Conservation (phyloP, 2,888 invertebrate species). For the Cerceris rybyensis region DNA sequence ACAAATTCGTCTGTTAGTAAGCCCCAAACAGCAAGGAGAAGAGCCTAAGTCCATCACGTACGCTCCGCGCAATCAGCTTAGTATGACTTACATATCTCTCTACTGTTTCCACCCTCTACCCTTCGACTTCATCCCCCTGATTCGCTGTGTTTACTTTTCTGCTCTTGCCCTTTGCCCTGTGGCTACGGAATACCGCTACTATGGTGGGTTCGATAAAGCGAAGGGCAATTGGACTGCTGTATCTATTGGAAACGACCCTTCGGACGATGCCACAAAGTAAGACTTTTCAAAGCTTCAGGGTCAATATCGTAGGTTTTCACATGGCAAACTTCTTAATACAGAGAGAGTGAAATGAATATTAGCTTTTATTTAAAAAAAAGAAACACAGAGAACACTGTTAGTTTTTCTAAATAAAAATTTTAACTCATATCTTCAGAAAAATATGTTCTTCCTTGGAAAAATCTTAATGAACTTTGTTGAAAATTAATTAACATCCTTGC, state of each 20-base stretch:
- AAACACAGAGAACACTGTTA: too few species aligned
- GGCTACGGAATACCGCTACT: constrained; percentile 30
- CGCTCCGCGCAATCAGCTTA: constrained; percentile 45
- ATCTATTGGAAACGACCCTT: constrained; percentile 27
- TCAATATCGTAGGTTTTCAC: background rate
- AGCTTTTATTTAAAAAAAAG: too few species aligned
- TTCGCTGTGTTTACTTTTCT: constrained; percentile 47
- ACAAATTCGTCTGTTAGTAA: background rate
- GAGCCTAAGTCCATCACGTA: constrained; percentile 31
- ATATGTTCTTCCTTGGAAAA: too few species aligned
- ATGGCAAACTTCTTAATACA: too few species aligned
- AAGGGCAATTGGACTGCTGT: constrained; percentile 33
- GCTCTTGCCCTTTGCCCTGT: constrained; percentile 26
- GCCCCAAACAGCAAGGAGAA: background rate
- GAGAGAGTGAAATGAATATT: too few species aligned
- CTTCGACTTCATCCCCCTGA: constrained; percentile 27
- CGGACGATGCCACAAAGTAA: constrained; percentile 1
- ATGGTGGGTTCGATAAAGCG: constrained; percentile 32
- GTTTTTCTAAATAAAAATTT: too few species aligned
- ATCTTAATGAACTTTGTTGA: too few species aligned
- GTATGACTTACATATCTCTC: constrained; percentile 48
- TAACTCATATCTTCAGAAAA: too few species aligned
- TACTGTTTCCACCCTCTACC: constrained; percentile 8
- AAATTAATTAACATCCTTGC: too few species aligned
- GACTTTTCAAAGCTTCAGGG: background rate